Conservation (phyloP, 2,888 invertebrate species). For the Caenorhabditis sp. region DNA sequence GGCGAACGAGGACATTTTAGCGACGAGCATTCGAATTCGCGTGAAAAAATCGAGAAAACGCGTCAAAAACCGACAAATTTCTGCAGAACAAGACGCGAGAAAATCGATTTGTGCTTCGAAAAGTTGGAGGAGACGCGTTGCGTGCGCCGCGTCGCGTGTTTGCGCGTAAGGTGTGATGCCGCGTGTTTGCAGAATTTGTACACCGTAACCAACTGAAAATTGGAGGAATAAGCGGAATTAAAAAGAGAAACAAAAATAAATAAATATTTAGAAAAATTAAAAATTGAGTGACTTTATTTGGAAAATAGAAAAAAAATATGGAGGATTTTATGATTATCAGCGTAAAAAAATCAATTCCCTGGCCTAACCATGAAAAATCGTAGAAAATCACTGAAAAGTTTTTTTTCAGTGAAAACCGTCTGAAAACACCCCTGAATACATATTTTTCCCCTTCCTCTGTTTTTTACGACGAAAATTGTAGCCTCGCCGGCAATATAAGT, state of each 20-base stretch:
- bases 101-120: not conserved
- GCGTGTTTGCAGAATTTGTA: slow-evolving; percentile 19
- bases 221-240: not conserved
- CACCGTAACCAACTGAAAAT: slow-evolving; percentile 7
- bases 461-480: no score
- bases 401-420: no score
- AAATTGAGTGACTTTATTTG: not conserved
- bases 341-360: no score
- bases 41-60: not conserved
- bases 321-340: no score
- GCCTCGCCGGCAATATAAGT: no score
- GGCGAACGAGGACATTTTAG: slow-evolving; percentile 14
- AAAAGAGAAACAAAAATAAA: no score
- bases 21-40: slow-evolving; percentile 12
- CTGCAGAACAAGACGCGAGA: no score
- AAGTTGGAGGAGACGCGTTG: slow-evolving; percentile 16
- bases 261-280: not conserved
- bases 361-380: no score
- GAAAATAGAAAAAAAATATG: no score
- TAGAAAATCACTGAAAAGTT: no score
- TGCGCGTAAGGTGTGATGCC: slow-evolving; percentile 21
- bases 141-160: slow-evolving; percentile 47
- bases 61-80: not conserved
- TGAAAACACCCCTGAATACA: no score
- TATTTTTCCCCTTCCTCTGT: no score